Evolutionary conservation across 2,888 invertebrate genomes (phyloP), one percentile per base, ranked within the genome.

Genomic region (Dicranocentrus wangi): DNA sequence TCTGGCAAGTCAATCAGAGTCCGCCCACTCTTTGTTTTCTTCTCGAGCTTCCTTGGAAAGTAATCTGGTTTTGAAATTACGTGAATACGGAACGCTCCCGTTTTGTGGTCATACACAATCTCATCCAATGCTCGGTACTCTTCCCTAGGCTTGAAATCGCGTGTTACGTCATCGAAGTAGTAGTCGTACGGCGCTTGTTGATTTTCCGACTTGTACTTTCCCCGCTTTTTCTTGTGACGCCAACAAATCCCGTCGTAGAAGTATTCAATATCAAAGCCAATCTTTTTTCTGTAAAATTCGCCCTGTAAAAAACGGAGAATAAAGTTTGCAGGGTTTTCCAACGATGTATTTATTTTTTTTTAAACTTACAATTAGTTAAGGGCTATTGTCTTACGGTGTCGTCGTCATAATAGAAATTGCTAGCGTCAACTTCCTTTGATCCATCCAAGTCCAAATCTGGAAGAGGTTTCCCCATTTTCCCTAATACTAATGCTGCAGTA

Each of bases 151-250:
- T 65, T 0, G 21, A 80, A 76, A 5, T 32, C 13, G 2, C 42
- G n/a, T 0, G 42, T 23, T 13, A 21, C 19, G 10, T 51, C 55
- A 47, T 82, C 76, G 53, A 71, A 82, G 42, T 82, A 82, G 15
- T 53, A 81, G 32, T 81, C 81, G 43, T 81, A 81, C 19, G 81
- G 81, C 0, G 81, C 69, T 53, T 69, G 81, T 25, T 81, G 81
- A 47, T 75, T 69, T 21, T 75, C 75, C 19, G 60, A 32, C 1
- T 61, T 75, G 43, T 65, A 71, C 25, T 53, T 68, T 23, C 78
- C 71, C 21, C 68, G 5, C 58, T 66, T 72, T 23, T 61, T 66
- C 23, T 80, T 80, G 32, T 73, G 80, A 39, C 80, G 66, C 80
- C 80, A 80, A 23, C 80, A 80, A 7, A 71, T 10, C 0, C 66